Percentiles rank a stretch among this genome's conserved stretches.
Evolutionary conservation across 2,797 vertebrate species (phyloP).

Genomic region (Thamnophis elegans): DNA sequence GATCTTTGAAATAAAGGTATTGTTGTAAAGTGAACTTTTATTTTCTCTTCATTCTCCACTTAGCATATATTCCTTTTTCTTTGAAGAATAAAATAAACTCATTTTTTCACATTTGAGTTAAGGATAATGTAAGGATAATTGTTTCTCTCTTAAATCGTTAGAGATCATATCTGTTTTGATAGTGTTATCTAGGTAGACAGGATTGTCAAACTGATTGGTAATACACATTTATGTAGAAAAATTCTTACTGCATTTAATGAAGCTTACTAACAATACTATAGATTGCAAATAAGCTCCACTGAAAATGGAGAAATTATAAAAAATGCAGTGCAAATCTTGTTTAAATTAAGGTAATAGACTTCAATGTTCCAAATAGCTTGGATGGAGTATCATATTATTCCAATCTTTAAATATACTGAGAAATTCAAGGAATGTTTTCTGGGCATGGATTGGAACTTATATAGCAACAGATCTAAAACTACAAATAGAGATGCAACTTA

Average conservation of each 20-base stretch:
- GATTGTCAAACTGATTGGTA: not conserved
- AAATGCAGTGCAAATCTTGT: not conserved
- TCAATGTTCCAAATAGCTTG: not conserved
- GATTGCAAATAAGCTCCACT: not conserved
- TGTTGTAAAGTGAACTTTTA: not conserved
- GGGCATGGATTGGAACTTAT: not conserved
- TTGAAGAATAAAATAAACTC: not conserved
- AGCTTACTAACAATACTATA: not conserved
- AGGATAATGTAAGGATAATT: not conserved
- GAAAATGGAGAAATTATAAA: not conserved
- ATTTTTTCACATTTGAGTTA: not conserved
- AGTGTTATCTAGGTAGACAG: not conserved
- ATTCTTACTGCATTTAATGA: not conserved
- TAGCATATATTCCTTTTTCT: not conserved
- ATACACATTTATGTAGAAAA: not conserved
- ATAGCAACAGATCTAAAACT: not conserved
- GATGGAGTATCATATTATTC: not conserved
- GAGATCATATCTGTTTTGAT: not conserved
- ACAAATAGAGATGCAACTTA: not conserved
- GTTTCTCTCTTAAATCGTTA: not conserved
- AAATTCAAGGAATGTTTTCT: not conserved
- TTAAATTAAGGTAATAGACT: not conserved
- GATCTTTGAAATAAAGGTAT: not conserved
- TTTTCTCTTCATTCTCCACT: not conserved
- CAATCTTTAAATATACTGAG: slow-evolving; percentile 17